These are phyloP conservation scores for Lamprotornis superbus DNA, from an alignment of 2,113 vertebrate species.

Conservation along the genomic window DNA sequence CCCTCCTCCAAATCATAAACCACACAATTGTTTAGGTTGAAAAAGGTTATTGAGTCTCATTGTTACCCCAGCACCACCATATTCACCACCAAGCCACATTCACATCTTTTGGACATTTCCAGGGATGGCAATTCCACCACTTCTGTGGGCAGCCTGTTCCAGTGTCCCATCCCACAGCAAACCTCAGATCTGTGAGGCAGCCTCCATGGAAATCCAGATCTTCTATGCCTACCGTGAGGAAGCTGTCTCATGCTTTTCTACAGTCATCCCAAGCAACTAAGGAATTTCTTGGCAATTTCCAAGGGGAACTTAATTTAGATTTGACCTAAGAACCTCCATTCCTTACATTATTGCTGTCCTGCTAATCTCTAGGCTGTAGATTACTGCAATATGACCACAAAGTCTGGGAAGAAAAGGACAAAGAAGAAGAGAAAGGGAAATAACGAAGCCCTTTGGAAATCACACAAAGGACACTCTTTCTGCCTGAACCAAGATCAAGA, in stretches of 20 bases:
- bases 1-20: neutral
- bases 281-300: neutral
- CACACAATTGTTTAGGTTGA: neutral
- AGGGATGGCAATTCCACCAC: neutral
- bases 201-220: neutral
- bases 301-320: neutral
- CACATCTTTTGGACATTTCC: neutral
- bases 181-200: neutral
- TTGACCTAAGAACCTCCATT: neutral
- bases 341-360: neutral
- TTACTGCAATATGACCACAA: neutral
- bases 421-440: neutral
- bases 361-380: neutral
- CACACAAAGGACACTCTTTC: neutral
- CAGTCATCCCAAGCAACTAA: neutral
- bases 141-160: neutral
- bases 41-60: neutral
- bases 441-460: neutral
- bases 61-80: rapidly evolving
- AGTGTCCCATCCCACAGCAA: neutral
- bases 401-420: neutral
- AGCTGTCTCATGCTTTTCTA: neutral
- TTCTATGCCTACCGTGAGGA: neutral
- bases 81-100: neutral
- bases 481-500: neutral